Evolutionary conservation across 2,888 invertebrate genomes (phyloP), one percentile per base, ranked within the genome.

Genomic region (Tridacna gigas): DNA sequence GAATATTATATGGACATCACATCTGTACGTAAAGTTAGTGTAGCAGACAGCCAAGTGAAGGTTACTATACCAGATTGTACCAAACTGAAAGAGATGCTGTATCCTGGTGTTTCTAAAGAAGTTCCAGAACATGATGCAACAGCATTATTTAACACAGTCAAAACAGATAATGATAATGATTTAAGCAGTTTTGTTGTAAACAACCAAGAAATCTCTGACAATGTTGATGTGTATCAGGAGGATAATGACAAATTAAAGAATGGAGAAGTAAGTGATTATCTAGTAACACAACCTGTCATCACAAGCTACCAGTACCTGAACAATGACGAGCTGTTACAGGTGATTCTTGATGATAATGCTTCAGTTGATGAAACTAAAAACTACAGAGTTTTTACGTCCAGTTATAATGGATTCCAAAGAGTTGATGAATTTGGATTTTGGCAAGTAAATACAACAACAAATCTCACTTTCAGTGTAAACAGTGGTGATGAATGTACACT

Each of bases 1-100:
- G 71, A 71, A 51, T 71, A 71, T 51, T 71, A 51, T 51, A 71
- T 71, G 71, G 71, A 71, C 48, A 48, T 71, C 15, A 0, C 51
- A 22, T n/a, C 45, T 51, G 71, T 71, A 4, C 48, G 26, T 12
- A 71, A 71, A 51, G 26, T 47, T 20, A 25, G 45, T 22, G 22
- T 25, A 22, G 2, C 12, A 12, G 71, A 71, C 13, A 25, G 22
- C 15, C 48, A 48, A 51, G 51, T 71, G n/a, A 71, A 47, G 22
- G 71, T 71, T 25, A 71, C 71, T 0, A 45, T 71, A 71, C 71
- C 71, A 13, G 56, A 71, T n/a, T 71, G 71, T 51, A 22, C 48
- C 25, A 48, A 26, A 47, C 45, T 71, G 22, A 71, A 71, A 51
- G 51, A 71, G 47, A 71, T 71, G 71, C 20, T 71, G 11, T 71